These are phyloP conservation scores for Phacellophora camtschatica DNA, from an alignment of 30 jellyfish, hydroid and myxozoan genomes.

Conservation along the genomic window DNA sequence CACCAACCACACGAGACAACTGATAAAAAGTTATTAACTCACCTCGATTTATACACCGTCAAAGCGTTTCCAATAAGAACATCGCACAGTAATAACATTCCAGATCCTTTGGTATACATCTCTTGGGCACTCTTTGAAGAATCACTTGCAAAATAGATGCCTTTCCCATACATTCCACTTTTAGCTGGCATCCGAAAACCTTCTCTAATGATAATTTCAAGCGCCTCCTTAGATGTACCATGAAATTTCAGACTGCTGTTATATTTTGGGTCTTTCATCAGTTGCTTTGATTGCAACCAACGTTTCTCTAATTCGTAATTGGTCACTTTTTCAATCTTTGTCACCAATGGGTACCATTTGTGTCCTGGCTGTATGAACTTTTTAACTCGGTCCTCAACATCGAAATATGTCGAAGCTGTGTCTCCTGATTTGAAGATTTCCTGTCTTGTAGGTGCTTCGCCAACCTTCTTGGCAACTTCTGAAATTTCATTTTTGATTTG, in stretches of 20 bases:
- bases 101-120: conserved; percentile 69
- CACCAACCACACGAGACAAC: too few species aligned
- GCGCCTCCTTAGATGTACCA: conserved; percentile 64
- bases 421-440: conserved; percentile 32
- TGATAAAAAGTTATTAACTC: too few species aligned
- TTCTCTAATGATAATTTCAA: conserved; percentile 37
- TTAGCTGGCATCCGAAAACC: conserved; percentile 67
- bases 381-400: conserved; percentile 57
- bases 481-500: conserved; percentile 1
- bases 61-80: conserved; percentile 56
- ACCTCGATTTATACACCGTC: conserved; percentile 25
- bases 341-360: conserved; percentile 65
- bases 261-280: conserved; percentile 11
- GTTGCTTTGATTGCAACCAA: conserved; percentile 25
- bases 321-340: conserved; percentile 65
- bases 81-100: conserved; percentile 60
- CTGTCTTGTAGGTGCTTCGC: background rate
- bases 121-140: conserved; percentile 81
- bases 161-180: conserved; percentile 74
- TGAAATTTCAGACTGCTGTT: conserved; percentile 50
- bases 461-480: background rate
- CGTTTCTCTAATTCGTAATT: conserved; percentile 32
- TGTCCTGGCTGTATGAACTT: conserved; percentile 59
- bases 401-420: conserved; percentile 37
- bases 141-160: conserved; percentile 79